Base-by-base conservation (phyloP, 35 echinoderm and acorn worm genomes). In the Ophioderma brevispina region DNA sequence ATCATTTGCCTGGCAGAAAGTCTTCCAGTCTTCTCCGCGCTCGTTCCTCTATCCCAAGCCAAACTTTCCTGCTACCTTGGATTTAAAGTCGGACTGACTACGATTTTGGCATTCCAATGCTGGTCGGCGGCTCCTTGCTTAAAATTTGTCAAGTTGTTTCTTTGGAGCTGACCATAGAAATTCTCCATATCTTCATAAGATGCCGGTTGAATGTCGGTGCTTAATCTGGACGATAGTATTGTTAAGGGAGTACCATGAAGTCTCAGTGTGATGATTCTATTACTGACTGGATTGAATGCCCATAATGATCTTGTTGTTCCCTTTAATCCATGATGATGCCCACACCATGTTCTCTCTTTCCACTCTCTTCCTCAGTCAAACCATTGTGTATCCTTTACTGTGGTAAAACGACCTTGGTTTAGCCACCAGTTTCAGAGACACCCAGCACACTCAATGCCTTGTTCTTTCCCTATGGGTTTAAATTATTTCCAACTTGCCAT, bases 61-160 rank as follows among this genome's bases (percentile, higher is more conserved):
- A 89, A 77, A 89, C 35, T n/a, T 43, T 39, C 92, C 85, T 13
- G 37, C 76, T 4, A 76, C 21, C 17, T 35, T 30, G 3, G 36
- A 82, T 37, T 42, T 63, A 19, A 33, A 38, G 32, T 59, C 55
- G 55, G 17, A 70, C 43, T 82, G 85, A 28, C 91, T n/a, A n/a
- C 91, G 33, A 93, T 55, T 78, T 93, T 93, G 0, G 92, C 92
- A 78, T 89, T 89, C 35, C 42, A 93, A 77, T 14, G 82, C 55
- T 35, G 40, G 23, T 3, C 84, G 31, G 28, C 76, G 55, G 17
- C 17, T 46, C 17, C 76, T 33, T 91, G 37, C 33, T 91, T 36
- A 63, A 78, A 35, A 76, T 91, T 84, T 82, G 38, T 70, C 70
- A 6, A 91, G 17, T n/a, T 11, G 41, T 34, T 21, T 91, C 33